Percentiles rank a stretch among this genome's conserved stretches.
These are phyloP conservation scores for Danio choprae DNA, from an alignment of 2,797 vertebrate species.

Conservation along the genomic window DNA sequence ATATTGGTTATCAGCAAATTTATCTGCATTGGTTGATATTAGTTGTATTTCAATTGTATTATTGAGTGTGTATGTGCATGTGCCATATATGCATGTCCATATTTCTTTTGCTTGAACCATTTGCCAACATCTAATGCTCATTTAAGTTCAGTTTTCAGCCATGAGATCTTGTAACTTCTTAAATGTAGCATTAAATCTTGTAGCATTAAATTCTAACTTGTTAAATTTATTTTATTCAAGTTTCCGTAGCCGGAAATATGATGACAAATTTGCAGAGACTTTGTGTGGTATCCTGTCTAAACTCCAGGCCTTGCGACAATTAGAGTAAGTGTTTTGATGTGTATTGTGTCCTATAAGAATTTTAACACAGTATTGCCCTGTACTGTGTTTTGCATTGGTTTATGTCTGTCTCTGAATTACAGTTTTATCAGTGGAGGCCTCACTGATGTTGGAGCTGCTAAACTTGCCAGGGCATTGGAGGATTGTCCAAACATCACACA, in stretches of 20 bases:
- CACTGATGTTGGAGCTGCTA: constrained; percentile 76
- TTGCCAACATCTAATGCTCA: not conserved
- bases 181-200: not conserved
- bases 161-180: too few relatives aligned
- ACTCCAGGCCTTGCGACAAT: constrained; percentile 77
- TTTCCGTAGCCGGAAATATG: constrained; percentile 86
- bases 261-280: constrained; percentile 83
- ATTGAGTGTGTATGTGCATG: not conserved
- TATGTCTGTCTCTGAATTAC: constrained; percentile 31
- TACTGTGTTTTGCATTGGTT: not conserved
- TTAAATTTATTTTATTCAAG: constrained; percentile 69
- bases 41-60: not conserved
- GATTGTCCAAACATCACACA: constrained; percentile 81
- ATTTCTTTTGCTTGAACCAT: not conserved
- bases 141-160: not conserved
- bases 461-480: constrained; percentile 76
- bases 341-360: not conserved
- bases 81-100: not conserved
- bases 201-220: not conserved
- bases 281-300: constrained; percentile 78
- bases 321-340: constrained; percentile 79
- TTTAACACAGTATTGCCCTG: not conserved
- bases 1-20: not conserved
- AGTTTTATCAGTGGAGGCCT: constrained; percentile 83
- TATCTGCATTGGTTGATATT: not conserved